A percentile compares a stretch with the other conserved stretches of the same genome.
Conservation (phyloP, 2,113 vertebrate species). For the Helogale parvula region DNA sequence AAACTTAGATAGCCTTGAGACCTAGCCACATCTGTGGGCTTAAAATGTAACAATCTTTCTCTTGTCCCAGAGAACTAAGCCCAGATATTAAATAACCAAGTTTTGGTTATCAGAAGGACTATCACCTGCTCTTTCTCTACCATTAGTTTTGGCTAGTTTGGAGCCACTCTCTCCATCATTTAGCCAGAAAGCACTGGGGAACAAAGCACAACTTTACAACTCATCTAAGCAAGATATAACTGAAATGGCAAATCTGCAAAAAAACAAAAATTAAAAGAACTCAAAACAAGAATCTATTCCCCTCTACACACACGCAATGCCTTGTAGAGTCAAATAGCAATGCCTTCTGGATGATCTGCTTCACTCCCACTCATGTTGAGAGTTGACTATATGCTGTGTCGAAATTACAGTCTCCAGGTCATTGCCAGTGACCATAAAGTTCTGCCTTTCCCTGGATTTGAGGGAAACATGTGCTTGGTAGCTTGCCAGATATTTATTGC, state of each 20-base stretch:
- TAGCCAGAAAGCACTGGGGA: background rate
- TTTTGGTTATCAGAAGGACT: background rate
- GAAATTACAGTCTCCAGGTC: background rate
- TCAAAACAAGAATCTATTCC: background rate
- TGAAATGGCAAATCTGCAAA: background rate
- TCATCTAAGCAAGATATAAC: background rate
- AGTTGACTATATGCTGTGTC: background rate
- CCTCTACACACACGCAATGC: background rate
- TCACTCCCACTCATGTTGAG: background rate
- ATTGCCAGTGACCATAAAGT: background rate
- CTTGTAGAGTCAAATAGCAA: background rate
- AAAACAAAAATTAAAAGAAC: background rate
- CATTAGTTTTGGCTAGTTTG: background rate
- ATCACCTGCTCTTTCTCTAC: background rate
- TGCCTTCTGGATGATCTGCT: background rate
- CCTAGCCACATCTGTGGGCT: background rate
- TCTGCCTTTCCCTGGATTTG: background rate
- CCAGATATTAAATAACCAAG: background rate
- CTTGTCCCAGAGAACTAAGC: background rate
- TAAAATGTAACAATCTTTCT: background rate
- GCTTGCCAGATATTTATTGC: background rate
- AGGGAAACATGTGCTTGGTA: background rate
- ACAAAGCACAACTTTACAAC: background rate
- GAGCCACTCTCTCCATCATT: background rate
- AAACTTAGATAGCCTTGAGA: background rate